Base-by-base conservation (phyloP, 1,140 invertebrate genomes). In the Andrena cerasifolii region DNA sequence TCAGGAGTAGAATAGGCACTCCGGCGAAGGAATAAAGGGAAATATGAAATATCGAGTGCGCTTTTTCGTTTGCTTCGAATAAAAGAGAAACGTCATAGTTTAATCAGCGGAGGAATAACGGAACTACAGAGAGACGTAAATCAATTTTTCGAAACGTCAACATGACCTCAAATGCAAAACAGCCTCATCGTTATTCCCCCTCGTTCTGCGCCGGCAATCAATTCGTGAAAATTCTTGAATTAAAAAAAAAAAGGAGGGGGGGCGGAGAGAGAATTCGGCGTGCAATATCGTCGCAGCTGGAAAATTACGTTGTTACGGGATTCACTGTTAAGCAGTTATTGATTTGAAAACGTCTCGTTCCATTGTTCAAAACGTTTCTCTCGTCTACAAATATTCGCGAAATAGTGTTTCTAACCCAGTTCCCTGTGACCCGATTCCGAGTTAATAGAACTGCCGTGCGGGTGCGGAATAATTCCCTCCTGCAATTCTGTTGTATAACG, bases 391-490 rank as follows among this genome's bases (percentile, higher is more conserved):
- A n/a, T 53, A 14, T 18, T 53, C 47, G 59, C 24, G 71, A 65
- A 73, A 73, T 65, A 53, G 59, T 65, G 40, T 33, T 65, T 53
- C 31, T 63, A 73, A 73, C 71, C 71, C 59, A 73, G 71, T 73
- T 73, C 53, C 28, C 71, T 2, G 31, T 53, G 71, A 73, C 71
- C 71, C 18, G 59, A 73, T 73, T 73, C 33, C n/a, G 24, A 40
- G 47, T 65, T 73, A 73, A 73, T 73, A 73, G 71, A 43, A 24
- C 47, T 14, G 31, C 31, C 12, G 71, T 59, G 53, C 71, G 59
- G 65, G 59, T 40, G 71, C 47, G 71, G 65, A 73, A 65, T 73
- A 73, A 73, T 73, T 65, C 59, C 33, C 59, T 40, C 53, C 24
- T 12, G 59, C 33, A 73, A 65, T n/a, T n/a, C 43, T 26, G 45